Evolutionary conservation across 2,113 vertebrate species (phyloP), one percentile per base, ranked within the genome.

Genomic region (Notothenia coriiceps): DNA sequence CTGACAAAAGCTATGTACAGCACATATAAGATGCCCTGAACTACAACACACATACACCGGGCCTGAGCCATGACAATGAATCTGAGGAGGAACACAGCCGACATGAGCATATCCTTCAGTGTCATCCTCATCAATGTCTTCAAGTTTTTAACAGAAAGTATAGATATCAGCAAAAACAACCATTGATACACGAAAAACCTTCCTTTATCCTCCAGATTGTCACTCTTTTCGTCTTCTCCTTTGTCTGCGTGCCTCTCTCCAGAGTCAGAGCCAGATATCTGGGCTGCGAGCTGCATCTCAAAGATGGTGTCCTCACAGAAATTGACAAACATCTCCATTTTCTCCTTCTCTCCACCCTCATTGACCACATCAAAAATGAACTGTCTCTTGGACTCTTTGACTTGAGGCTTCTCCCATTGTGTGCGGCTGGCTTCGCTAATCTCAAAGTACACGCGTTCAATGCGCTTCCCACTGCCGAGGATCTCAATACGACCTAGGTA

Each of bases 251-350:
- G 92, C 44, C 95, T 94, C 86, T 97, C 97, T 0, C 85, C 96
- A 5, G 92, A 57, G 50, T 96, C 96, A 0, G 97, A 89, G 47
- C 78, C 92, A 20, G 95, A 99, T 81, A 99, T 98, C 93, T 98
- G 96, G 0, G 98, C 96, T 0, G 98, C 98, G 70, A 99, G 94
- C 43, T 99, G 97, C 98, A 99, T 99, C 92, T 99, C 98, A 74
- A 99, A 99, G 70, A 99, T 98, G 68, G 98, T 99, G 85, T 99
- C 98, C 82, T 99, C 97, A 18, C 98, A 99, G 91, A 99, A 99
- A 88, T 98, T 98, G 46, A 99, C 96, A 40, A 99, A 99, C 71
- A 98, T 96, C 68, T 99, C 98, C 97, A 98, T 99, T 93, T 99
- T 99, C 92, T 99, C 98, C 59, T 98, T 99, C 54, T 98, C 98